Conservation (phyloP, 2,797 vertebrate species). For the Semotilus atromaculatus region DNA sequence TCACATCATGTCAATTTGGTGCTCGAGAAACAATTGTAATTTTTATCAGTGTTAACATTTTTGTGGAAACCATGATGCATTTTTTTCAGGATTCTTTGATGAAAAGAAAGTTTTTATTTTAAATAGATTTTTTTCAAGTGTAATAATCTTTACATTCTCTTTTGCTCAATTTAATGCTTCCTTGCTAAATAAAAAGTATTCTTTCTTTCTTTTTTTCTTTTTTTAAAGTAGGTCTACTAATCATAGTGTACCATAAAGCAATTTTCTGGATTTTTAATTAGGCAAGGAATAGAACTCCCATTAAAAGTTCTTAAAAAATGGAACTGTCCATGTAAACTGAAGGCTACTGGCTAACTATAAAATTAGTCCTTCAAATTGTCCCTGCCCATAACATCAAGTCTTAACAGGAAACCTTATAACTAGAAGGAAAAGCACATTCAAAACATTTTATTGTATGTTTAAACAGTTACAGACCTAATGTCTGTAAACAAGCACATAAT, state of each 20-base stretch:
- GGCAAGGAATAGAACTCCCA: not conserved
- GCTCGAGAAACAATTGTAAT: too few relatives aligned
- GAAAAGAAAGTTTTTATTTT: not conserved
- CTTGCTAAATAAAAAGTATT: not conserved
- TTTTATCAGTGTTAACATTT: too few relatives aligned
- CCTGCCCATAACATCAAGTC: too few relatives aligned
- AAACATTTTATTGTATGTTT: not conserved
- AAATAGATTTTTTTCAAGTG: not conserved
- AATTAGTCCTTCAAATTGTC: not conserved
- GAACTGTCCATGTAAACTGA: not conserved
- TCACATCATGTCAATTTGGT: too few relatives aligned
- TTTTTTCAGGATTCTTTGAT: not conserved
- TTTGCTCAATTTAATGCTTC: not conserved
- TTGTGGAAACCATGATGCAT: not conserved
- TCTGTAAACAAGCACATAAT: not conserved
- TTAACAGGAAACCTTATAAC: not conserved
- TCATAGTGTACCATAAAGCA: not conserved
- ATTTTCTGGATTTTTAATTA: not conserved
- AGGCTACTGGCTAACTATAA: not conserved
- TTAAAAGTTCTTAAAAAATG: not conserved
- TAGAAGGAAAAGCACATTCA: not conserved
- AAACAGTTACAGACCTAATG: not conserved
- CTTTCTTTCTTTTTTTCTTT: not conserved
- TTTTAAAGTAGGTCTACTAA: not conserved
- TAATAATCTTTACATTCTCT: not conserved